A percentile compares a stretch with the other conserved stretches of the same genome.
phyloP scores from a whole-genome alignment of 2,888 invertebrate species.

The Macrosiphum euphorbiae region DNA sequence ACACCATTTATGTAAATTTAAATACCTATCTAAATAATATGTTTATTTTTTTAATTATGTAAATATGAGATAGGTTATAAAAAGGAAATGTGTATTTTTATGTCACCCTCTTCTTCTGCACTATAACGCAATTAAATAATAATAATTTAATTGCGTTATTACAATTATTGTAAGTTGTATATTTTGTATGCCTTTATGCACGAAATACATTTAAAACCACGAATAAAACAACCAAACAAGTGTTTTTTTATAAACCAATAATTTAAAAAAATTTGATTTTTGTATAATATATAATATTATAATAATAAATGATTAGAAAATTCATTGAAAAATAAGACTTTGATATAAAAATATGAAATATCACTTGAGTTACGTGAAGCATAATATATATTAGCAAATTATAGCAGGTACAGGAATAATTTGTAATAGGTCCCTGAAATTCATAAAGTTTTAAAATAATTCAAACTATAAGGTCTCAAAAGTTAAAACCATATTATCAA shows the following conservation, averaged over 20 bases:
- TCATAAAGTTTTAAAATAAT: neutral
- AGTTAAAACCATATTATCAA: neutral
- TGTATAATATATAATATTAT: neutral
- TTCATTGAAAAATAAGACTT: neutral
- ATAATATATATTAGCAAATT: neutral
- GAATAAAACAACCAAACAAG: neutral
- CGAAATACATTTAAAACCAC: neutral
- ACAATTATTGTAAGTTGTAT: neutral
- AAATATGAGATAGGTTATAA: neutral
- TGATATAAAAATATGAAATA: neutral
- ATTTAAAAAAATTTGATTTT: neutral
- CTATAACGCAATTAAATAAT: neutral
- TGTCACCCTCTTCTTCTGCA: neutral
- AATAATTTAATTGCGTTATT: too few species aligned
- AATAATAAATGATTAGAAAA: neutral
- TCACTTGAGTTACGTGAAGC: neutral
- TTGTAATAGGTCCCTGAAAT: neutral
- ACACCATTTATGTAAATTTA: neutral
- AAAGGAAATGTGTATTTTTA: neutral
- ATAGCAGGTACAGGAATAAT: slow-evolving; percentile 1
- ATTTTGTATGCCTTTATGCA: neutral
- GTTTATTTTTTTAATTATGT: neutral
- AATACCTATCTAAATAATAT: neutral
- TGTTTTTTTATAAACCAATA: neutral
- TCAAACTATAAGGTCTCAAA: neutral